Percentiles rank a stretch among this genome's conserved stretches.
Evolutionary conservation across 2,797 vertebrate species (phyloP).

Genomic region (Acanthurus leucopareius): DNA sequence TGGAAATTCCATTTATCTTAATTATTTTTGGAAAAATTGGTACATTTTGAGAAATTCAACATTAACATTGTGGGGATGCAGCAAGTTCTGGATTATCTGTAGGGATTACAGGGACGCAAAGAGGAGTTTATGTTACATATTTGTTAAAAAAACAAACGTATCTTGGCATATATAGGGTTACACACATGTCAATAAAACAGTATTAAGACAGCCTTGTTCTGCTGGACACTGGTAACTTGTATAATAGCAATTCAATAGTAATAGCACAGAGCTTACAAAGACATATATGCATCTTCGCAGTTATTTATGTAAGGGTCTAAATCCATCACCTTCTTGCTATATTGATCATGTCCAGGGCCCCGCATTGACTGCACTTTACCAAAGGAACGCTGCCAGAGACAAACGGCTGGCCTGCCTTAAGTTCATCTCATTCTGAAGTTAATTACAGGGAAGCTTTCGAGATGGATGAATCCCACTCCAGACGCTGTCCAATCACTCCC

Average conservation of each 20-base stretch:
- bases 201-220: no score
- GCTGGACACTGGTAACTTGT: not conserved
- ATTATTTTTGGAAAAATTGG: not conserved
- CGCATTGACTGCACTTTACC: conserved; percentile 9
- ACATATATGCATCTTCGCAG: not conserved
- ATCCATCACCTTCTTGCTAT: conserved; percentile 1
- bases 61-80: not conserved
- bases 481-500: conserved; percentile 39
- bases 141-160: not conserved
- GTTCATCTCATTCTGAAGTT: conserved; percentile 41
- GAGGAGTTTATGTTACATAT: not conserved
- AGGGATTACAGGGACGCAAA: not conserved
- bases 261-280: not conserved
- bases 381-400: conserved; percentile 22
- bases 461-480: conserved; percentile 33
- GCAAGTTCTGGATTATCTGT: not conserved
- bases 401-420: conserved; percentile 24
- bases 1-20: no score
- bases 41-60: not conserved
- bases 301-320: not conserved
- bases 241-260: not conserved
- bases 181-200: no score
- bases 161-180: no score
- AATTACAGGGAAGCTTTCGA: conserved; percentile 49
- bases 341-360: conserved; percentile 1